phyloP scores from a whole-genome alignment of 2,888 invertebrate genomes.

The Macrosiphum euphorbiae region DNA sequence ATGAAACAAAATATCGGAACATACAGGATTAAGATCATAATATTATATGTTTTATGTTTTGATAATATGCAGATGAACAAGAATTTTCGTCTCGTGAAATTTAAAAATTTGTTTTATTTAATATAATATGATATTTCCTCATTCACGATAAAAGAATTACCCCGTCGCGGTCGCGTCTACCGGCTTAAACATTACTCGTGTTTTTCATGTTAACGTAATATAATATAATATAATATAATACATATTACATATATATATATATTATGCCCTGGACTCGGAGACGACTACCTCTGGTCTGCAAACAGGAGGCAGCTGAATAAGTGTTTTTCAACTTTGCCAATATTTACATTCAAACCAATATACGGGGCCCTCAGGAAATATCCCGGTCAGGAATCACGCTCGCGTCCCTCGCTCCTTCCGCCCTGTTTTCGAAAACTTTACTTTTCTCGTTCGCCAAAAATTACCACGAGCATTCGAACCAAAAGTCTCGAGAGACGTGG shows the following conservation, averaged over 20 bases:
- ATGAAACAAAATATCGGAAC: not conserved
- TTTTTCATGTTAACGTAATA: not conserved
- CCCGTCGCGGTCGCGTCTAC: not conserved
- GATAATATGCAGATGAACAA: not conserved
- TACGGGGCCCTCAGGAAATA: not conserved
- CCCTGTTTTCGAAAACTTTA: not conserved
- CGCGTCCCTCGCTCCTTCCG: not conserved
- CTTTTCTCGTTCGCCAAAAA: not conserved
- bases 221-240: not conserved
- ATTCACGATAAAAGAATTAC: not conserved
- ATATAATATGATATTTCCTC: not conserved
- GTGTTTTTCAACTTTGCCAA: conserved; percentile 22
- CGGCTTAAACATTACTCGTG: not conserved
- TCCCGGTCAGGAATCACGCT: conserved; percentile 21
- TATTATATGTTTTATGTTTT: not conserved
- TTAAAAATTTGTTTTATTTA: not conserved
- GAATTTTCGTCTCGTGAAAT: not conserved
- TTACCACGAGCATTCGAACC: not conserved
- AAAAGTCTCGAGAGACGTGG: not conserved
- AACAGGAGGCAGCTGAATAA: not conserved
- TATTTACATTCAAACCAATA: conserved; percentile 31
- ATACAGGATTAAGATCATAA: not conserved
- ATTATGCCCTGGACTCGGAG: not conserved
- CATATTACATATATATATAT: not conserved
- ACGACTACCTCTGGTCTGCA: not conserved